Base-by-base conservation (phyloP, 2,797 vertebrate species). In the Alosa sapidissima region DNA sequence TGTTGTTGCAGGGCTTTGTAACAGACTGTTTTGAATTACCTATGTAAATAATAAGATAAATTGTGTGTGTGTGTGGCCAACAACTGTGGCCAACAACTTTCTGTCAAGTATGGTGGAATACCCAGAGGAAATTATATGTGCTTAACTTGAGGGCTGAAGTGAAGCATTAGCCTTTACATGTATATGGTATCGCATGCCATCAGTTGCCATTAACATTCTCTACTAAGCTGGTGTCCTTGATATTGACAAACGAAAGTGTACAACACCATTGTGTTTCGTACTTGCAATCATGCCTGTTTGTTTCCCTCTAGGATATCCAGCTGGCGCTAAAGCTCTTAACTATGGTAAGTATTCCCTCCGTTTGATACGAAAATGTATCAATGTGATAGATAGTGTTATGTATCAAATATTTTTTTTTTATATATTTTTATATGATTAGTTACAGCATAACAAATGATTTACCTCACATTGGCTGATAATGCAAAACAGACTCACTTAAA, bases 11-110 rank as follows among this genome's bases (percentile, higher is more conserved):
- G 1, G 36, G 41, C 36, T 45, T 47, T 19, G 41, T 6, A 45
- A 8, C 16, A 72, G 28, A 41, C 6, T 45, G 36, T 45, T 47
- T 78, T 78, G 14, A 45, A 9, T 78, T 45, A 78, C 72, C 41
- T 78, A 36, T 78, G 41, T 78, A 78, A 78, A 78, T 78, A 78
- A 45, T 75, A 75, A 75, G 68, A 75, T 75, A 75, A 75, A n/a
- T n/a, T n/a, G n/a, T n/a, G n/a, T n/a, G n/a, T n/a, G n/a, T n/a
- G n/a, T 45, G 16, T 45, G 68, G 68, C 68, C 68, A 75, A 45
- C 28, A 75, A 16, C 13, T n/a, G n/a, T 4, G n/a, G n/a, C n/a
- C n/a, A n/a, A n/a, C n/a, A n/a, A n/a, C n/a, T n/a, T n/a, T n/a
- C n/a, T n/a, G n/a, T n/a, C n/a, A n/a, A 72, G 14, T 72, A 72